Evolutionary conservation across 2,888 invertebrate species (phyloP).

Genomic region (Dendrolimus pini): DNA sequence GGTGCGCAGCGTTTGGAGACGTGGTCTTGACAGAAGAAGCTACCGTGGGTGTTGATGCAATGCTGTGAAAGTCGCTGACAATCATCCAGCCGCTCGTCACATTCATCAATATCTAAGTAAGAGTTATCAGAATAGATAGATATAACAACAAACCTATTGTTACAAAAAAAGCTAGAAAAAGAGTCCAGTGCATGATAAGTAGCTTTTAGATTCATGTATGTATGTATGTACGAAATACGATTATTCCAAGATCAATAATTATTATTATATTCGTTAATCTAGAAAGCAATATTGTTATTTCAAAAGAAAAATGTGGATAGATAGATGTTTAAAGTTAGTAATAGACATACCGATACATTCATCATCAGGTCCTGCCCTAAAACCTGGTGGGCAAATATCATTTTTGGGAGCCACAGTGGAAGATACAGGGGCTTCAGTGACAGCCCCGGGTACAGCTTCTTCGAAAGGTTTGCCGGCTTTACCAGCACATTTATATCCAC

Average conservation of each 20-base stretch:
- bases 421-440: constrained; percentile 25
- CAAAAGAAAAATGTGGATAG: no score
- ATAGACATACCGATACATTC: constrained; percentile 61
- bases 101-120: constrained; percentile 83
- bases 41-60: constrained; percentile 84
- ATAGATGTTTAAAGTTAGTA: no score
- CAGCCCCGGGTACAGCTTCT: constrained; percentile 33
- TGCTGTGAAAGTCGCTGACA: constrained; percentile 81
- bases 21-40: constrained; percentile 82
- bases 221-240: no score
- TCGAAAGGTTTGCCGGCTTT: constrained; percentile 56
- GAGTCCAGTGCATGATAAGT: no score
- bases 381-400: constrained; percentile 75
- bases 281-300: no score
- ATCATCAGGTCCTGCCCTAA: constrained; percentile 66
- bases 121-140: background rate
- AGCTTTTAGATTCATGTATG: no score
- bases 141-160: no score
- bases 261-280: no score
- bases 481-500: constrained; percentile 66
- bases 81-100: constrained; percentile 78
- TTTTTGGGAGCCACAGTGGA: constrained; percentile 28
- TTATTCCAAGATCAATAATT: no score
- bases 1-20: constrained; percentile 79
- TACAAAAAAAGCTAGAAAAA: no score